A percentile compares a stretch with the other conserved stretches of the same genome.
Evolutionary conservation across 2,113 vertebrate species (phyloP).

Genomic region (Cyanoderma ruficeps): DNA sequence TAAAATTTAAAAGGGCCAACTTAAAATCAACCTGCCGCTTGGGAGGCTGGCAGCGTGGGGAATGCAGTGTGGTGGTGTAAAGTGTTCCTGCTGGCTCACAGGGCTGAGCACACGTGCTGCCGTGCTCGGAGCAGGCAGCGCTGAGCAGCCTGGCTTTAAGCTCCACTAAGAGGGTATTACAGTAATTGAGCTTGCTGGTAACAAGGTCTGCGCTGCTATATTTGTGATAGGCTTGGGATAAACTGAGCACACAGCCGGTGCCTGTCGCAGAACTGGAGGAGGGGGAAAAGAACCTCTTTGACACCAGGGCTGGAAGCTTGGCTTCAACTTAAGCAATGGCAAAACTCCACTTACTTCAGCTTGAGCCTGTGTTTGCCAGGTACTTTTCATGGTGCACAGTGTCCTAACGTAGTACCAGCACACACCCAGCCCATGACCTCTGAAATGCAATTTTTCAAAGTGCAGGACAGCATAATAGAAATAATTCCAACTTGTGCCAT

Average conservation of each 20-base stretch:
- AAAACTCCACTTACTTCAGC: background rate
- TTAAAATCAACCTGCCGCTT: conserved; percentile 16
- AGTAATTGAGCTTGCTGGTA: conserved; percentile 37
- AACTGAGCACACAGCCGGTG: background rate
- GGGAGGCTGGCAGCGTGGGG: background rate
- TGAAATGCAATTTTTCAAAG: background rate
- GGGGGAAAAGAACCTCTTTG: background rate
- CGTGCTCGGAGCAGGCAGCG: background rate
- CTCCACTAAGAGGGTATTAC: background rate
- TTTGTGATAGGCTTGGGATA: conserved; percentile 37
- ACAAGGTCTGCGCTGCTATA: background rate
- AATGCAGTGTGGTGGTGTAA: background rate
- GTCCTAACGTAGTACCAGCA: background rate
- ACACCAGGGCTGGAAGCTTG: background rate
- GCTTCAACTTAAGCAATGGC: background rate
- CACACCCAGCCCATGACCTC: background rate
- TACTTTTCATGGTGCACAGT: background rate
- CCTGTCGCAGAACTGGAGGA: background rate
- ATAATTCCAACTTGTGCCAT: background rate
- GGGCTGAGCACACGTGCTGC: conserved; percentile 14
- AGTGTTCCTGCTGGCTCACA: background rate
- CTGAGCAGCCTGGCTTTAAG: conserved; percentile 18
- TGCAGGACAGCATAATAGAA: background rate
- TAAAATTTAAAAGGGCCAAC: conserved; percentile 30
- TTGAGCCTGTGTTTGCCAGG: background rate